phyloP scores from a whole-genome alignment of 2,113 vertebrate species.

The Dendropsophus ebraccatus region DNA sequence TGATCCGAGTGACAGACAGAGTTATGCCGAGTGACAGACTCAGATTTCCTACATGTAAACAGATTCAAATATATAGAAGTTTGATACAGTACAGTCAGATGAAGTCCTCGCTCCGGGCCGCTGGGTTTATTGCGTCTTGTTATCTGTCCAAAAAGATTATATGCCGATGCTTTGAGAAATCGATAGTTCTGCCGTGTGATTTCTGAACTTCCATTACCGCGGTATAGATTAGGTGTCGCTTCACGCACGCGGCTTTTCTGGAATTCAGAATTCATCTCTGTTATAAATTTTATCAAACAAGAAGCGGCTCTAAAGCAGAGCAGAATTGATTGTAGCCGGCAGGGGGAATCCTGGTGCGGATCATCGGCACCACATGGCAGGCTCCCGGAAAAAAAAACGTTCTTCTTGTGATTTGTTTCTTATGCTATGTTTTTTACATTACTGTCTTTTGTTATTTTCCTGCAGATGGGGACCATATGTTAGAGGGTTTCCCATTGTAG shows the following conservation, averaged over 20 bases:
- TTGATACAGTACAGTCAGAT: background rate
- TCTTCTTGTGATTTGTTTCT: background rate
- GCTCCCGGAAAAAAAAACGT: background rate
- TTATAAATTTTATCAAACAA: conserved; percentile 6
- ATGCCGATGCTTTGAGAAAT: background rate
- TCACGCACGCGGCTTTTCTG: background rate
- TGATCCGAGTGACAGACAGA: background rate
- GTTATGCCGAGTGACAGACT: background rate
- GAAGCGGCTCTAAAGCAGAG: background rate
- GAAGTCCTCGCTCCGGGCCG: background rate
- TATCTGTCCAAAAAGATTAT: background rate
- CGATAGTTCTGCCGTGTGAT: background rate
- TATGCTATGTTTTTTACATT: background rate
- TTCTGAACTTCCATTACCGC: background rate
- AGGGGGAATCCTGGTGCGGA: background rate
- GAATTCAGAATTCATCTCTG: background rate
- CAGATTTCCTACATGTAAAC: background rate
- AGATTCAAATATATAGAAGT: background rate
- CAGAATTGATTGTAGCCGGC: background rate
- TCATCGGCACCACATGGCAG: background rate
- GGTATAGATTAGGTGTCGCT: background rate
- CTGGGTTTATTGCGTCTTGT: background rate
- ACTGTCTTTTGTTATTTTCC: background rate
- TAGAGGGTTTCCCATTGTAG: background rate
- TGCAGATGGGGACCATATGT: background rate